phyloP scores from a whole-genome alignment of 1,140 invertebrate species.

The Cyclina sinensis region DNA sequence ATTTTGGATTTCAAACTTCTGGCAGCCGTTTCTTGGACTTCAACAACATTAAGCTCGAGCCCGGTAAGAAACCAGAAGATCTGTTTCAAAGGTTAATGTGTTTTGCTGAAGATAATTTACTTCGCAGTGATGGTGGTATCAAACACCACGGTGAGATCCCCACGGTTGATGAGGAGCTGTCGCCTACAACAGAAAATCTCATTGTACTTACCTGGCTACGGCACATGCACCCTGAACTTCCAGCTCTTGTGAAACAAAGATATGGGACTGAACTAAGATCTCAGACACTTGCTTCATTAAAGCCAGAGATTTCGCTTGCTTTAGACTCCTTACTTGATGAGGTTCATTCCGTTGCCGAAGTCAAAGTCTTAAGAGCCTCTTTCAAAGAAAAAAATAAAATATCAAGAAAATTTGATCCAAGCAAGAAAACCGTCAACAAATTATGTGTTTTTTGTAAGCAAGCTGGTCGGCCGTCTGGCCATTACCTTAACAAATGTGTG shows the following conservation, averaged over 20 bases:
- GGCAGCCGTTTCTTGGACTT: slow-evolving; percentile 73
- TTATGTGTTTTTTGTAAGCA: slow-evolving; percentile 64
- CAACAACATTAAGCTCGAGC: slow-evolving; percentile 61
- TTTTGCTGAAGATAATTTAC: slow-evolving; percentile 71
- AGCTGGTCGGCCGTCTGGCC: slow-evolving; percentile 8
- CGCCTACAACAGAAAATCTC: slow-evolving; percentile 51
- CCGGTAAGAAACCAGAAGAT: slow-evolving; percentile 68
- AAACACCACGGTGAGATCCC: slow-evolving; percentile 54
- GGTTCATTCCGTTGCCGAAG: slow-evolving; percentile 8
- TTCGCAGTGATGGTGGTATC: slow-evolving; percentile 43
- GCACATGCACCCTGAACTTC: slow-evolving; percentile 7
- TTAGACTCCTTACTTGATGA: background rate
- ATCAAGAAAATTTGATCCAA: background rate
- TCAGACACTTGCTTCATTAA: slow-evolving; percentile 11
- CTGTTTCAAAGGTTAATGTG: slow-evolving; percentile 68
- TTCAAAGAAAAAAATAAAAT: background rate
- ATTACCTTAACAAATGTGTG: slow-evolving; percentile 63
- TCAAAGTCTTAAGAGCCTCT: slow-evolving; percentile 15
- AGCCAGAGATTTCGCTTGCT: slow-evolving; percentile 19
- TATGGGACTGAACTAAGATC: slow-evolving; percentile 9
- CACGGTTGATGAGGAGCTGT: slow-evolving; percentile 66
- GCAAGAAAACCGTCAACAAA: background rate
- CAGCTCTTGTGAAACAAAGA: slow-evolving; percentile 20
- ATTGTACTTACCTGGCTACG: background rate
- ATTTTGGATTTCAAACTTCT: slow-evolving; percentile 71